phyloP scores from a whole-genome alignment of 2,888 invertebrate genomes.

The Agriotes lineatus region DNA sequence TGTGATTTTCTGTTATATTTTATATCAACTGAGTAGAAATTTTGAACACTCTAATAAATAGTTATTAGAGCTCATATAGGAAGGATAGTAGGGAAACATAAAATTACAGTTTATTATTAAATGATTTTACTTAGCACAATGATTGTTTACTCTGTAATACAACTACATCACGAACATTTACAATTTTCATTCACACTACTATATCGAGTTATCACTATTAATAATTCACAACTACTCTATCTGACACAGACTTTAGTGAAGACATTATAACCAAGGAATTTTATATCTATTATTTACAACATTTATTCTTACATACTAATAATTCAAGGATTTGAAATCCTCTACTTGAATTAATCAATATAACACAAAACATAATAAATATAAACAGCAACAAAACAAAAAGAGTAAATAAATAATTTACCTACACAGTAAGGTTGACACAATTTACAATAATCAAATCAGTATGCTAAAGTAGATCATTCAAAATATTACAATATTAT shows the following conservation, averaged over 20 bases:
- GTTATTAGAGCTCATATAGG: too few species aligned
- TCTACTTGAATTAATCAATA: conserved; percentile 50
- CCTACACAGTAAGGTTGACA: background rate
- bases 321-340: conserved; percentile 67
- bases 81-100: background rate
- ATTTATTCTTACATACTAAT: conserved; percentile 64
- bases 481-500: background rate
- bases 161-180: conserved; percentile 66
- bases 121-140: conserved; percentile 56
- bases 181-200: conserved; percentile 60
- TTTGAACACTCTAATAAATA: too few species aligned
- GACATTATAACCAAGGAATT: conserved; percentile 36
- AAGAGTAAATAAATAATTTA: conserved; percentile 23
- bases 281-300: conserved; percentile 42
- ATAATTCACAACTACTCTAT: conserved; percentile 47
- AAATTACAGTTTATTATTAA: conserved; percentile 36
- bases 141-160: conserved; percentile 62
- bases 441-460: background rate
- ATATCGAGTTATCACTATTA: conserved; percentile 37
- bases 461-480: background rate
- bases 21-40: too few species aligned
- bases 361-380: conserved; percentile 40
- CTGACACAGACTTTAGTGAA: conserved; percentile 52
- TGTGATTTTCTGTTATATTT: background rate
- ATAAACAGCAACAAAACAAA: conserved; percentile 31